A percentile compares a stretch with the other conserved stretches of the same genome.
phyloP scores from a whole-genome alignment of 2,113 vertebrate species.

The Apaloderma vittatum region DNA sequence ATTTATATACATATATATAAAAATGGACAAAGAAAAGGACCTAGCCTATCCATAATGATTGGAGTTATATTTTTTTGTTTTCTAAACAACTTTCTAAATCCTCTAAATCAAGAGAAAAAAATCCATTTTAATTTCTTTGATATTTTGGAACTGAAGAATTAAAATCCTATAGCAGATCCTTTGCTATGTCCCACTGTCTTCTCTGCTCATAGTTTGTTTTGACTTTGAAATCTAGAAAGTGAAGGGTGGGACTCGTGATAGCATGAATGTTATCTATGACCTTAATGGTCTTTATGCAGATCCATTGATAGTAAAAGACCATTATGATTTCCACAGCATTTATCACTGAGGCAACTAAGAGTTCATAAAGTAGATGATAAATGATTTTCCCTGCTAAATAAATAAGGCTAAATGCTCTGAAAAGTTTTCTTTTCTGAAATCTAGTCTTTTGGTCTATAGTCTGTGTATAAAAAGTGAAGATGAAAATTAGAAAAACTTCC shows the following conservation, averaged over 20 bases:
- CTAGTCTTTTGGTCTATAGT: not conserved
- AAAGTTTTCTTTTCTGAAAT: not conserved
- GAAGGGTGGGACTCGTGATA: not conserved
- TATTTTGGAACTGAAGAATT: not conserved
- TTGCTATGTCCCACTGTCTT: not conserved
- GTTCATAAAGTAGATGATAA: not conserved
- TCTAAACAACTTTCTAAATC: not conserved
- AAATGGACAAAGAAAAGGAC: not conserved
- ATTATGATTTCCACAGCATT: not conserved
- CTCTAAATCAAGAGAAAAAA: not conserved
- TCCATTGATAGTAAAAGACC: not conserved
- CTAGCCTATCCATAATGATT: not conserved
- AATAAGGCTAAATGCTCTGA: not conserved
- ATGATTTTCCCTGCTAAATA: not conserved
- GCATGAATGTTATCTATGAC: not conserved
- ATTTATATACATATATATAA: too few relatives aligned
- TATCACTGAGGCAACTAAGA: not conserved
- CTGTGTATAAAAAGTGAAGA: not conserved
- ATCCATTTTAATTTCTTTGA: not conserved
- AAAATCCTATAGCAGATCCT: not conserved
- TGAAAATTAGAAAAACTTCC: not conserved
- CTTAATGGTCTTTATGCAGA: not conserved
- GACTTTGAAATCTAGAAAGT: not conserved
- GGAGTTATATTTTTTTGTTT: not conserved
- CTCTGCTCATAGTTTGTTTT: not conserved